A percentile compares a stretch with the other conserved stretches of the same genome.
These are phyloP conservation scores for Felis chaus DNA, from an alignment of 2,113 vertebrate genomes.

Conservation along the genomic window DNA sequence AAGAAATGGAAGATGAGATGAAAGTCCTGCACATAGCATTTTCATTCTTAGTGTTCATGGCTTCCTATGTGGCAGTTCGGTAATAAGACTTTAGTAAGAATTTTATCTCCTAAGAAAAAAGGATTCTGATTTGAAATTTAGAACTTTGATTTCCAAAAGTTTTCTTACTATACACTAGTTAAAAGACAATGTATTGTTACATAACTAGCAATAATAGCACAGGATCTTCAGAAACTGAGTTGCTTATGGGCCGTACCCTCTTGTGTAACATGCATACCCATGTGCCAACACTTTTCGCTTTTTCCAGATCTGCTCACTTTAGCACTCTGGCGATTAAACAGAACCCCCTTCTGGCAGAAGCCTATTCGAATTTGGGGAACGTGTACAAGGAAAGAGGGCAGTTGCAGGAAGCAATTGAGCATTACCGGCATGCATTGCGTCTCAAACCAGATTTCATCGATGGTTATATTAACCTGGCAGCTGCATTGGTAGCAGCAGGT, in stretches of 20 bases:
- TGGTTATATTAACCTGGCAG: constrained; percentile 98
- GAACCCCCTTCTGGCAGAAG: constrained; percentile 98
- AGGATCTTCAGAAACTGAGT: constrained; percentile 54
- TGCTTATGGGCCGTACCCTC: constrained; percentile 10
- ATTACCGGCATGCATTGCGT: constrained; percentile 96
- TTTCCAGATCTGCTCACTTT: constrained; percentile 97
- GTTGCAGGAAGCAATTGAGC: constrained; percentile 98
- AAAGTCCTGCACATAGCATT: background rate
- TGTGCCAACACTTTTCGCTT: constrained; percentile 42
- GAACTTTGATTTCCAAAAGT: constrained; percentile 34
- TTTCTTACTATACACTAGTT: background rate
- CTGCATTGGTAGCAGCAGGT: constrained; percentile 96
- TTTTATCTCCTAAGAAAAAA: constrained; percentile 43
- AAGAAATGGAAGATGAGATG: constrained; percentile 48
- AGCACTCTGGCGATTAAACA: constrained; percentile 99
- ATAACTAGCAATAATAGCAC: constrained; percentile 15
- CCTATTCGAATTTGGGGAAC: constrained; percentile 99
- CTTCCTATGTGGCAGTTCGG: background rate
- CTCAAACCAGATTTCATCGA: constrained; percentile 99
- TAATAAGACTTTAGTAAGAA: constrained; percentile 19
- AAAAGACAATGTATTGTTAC: constrained; percentile 13
- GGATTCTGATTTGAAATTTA: constrained; percentile 41
- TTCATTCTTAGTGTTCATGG: constrained; percentile 41
- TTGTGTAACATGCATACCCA: constrained; percentile 43
- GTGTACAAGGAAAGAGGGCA: constrained; percentile 99